Base-by-base conservation (phyloP, 53 echinoderm and acorn worm species). In the Stichopus horrens region DNA sequence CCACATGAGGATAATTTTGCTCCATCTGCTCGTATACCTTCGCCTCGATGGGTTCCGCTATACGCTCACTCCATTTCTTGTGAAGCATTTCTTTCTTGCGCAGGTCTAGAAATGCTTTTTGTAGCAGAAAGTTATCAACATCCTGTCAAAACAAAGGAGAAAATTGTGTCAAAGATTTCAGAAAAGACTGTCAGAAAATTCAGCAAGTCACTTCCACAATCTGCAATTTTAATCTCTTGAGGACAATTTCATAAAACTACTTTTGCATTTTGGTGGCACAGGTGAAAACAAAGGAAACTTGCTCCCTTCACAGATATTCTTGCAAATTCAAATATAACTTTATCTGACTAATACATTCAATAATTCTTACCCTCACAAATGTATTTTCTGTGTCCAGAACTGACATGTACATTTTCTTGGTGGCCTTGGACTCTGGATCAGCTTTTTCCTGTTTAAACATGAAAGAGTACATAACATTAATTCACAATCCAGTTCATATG, bases 11-110 rank as follows among this genome's bases (percentile, higher is more conserved):
- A 76, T 91, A 99, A 83, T 94, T 94, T 7, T 85, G 83, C 79
- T 93, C 94, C 96, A 99, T 94, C 79, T 93, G 96, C 19, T 86
- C 78, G 79, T 92, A 93, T n/a, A 96, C 93, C 90, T 93, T 91
- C 10, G 89, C 93, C 59, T 96, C 91, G 9, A 96, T 91, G 16
- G 99, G 99, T 20, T 94, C 99, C 74, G 89, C 90, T 21, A 99
- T 93, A 86, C 91, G 77, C 84, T 99, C 99, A 52, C 92, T 93
- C 96, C 99, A 99, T 82, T 96, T 96, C 89, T 99, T 99, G 76
- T 99, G 92, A 37, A 99, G 92, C 93, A 99, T 94, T 83, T 99
- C 99, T 65, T 99, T 99, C 90, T 96, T 99, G 14, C 99, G 90
- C 6, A 94, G 90, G 59, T 99, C 99, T 9, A 99, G 85, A 91